These are phyloP conservation scores for Sesia bembeciformis DNA, from an alignment of 2,888 invertebrate genomes.

Conservation along the genomic window DNA sequence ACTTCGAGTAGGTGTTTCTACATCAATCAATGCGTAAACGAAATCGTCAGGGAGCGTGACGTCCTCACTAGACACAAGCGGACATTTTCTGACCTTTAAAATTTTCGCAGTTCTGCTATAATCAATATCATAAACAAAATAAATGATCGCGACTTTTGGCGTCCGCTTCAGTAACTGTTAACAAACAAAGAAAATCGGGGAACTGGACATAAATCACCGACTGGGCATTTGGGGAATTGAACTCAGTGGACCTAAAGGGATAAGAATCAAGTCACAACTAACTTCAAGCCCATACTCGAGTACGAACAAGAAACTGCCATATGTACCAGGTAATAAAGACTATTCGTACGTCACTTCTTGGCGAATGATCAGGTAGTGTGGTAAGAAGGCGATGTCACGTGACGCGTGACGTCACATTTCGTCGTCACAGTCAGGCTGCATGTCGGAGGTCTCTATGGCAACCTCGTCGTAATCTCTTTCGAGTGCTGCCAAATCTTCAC, in stretches of 20 bases:
- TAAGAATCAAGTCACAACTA: no score
- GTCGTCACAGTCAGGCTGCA: slow-evolving; percentile 53
- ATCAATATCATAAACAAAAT: slow-evolving; percentile 50
- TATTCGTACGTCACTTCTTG: neutral
- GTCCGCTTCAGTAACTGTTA: slow-evolving; percentile 36
- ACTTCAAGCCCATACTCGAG: slow-evolving; percentile 27
- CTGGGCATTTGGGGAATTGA: no score
- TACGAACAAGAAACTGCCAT: slow-evolving; percentile 12
- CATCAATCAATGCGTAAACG: no score
- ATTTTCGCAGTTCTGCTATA: slow-evolving; percentile 66
- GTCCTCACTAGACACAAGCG: slow-evolving; percentile 20
- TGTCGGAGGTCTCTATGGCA: slow-evolving; percentile 74
- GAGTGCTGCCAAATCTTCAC: slow-evolving; percentile 83
- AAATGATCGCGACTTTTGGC: slow-evolving; percentile 63
- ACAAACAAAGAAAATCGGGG: no score
- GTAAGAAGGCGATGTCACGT: slow-evolving; percentile 6
- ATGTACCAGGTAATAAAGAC: neutral
- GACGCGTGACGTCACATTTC: slow-evolving; percentile 36
- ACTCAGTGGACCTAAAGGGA: no score
- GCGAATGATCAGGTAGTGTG: slow-evolving; percentile 4
- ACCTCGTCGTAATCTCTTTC: slow-evolving; percentile 86
- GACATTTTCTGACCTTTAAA: slow-evolving; percentile 69
- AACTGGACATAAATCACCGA: no score
- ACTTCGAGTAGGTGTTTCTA: no score
- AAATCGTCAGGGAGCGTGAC: neutral